Evolutionary conservation across 2,797 vertebrate genomes (phyloP), one percentile per base, ranked within the genome.

Genomic region (Artibeus jamaicensis): DNA sequence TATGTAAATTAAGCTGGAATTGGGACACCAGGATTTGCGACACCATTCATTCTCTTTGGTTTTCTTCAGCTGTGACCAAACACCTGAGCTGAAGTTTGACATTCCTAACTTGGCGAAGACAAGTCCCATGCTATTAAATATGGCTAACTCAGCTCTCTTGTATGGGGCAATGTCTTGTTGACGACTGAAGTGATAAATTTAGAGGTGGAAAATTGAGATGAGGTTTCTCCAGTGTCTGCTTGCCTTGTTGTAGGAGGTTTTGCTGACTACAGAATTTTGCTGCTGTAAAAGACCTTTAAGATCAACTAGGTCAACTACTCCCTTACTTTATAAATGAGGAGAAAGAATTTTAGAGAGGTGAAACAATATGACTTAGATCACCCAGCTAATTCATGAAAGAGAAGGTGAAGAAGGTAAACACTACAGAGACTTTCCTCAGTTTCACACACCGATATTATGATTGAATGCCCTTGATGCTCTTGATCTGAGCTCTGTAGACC

Each of bases 111-210:
- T 93, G 89, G 77, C 91, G 65, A 57, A 91, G 91, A 90, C 81
- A 96, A 96, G 59, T 77, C 76, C 59, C 7, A 77, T 19, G 50
- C 50, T 91, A 84, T 96, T 92, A 96, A 96, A 96, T 94, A 97
- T 88, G 95, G 89, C 96, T 86, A 94, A 97, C 77, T 96, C 96
- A 94, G 97, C 95, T 95, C 78, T 2, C 67, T 95, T 97, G 93
- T 85, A 94, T 73, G 55, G 77, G 95, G 73, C 86, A 94, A 95
- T 76, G 89, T 91, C 77, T 97, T 95, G 79, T 86, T 96, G 94
- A 94, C 16, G 50, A 95, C 89, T 94, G 84, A 96, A 95, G 89
- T 96, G 94, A 97, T 94, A 96, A 94, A 97, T 97, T 96, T 92
- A 96, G 94, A 97, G 97, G 89, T 91, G 42, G 89, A 96, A 78